Evolutionary conservation across 2,113 vertebrate species (phyloP).

Genomic region (Cepphus grylle): DNA sequence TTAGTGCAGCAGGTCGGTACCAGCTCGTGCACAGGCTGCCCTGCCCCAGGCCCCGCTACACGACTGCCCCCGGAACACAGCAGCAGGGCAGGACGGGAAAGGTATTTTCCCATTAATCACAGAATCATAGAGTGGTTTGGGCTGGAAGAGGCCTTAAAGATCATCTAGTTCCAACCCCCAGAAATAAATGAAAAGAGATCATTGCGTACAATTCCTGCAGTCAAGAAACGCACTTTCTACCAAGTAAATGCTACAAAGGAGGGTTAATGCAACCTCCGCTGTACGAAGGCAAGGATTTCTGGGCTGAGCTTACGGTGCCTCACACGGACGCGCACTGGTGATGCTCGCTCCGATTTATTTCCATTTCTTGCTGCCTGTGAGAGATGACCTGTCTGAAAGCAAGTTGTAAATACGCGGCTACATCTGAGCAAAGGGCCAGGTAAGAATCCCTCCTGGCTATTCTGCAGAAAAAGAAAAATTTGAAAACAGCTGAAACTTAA

Average conservation of each 20-base stretch:
- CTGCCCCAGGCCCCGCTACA: not conserved
- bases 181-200: not conserved
- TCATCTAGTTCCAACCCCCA: not conserved
- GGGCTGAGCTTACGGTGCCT: not conserved
- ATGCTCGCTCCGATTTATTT: not conserved
- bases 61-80: not conserved
- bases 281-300: not conserved
- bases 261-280: not conserved
- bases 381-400: not conserved
- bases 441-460: not conserved
- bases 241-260: not conserved
- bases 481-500: not conserved
- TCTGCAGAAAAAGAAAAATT: not conserved
- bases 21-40: accelerated
- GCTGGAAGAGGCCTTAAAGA: not conserved
- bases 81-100: not conserved
- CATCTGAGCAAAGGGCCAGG: not conserved
- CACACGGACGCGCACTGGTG: not conserved
- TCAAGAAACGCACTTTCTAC: not conserved
- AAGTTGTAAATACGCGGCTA: not conserved
- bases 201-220: not conserved
- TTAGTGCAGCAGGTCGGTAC: accelerated
- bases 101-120: not conserved
- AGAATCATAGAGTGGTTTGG: not conserved
- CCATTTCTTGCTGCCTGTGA: not conserved